phyloP scores from a whole-genome alignment of 2,113 vertebrate genomes.

The Hemibagrus wyckioides region DNA sequence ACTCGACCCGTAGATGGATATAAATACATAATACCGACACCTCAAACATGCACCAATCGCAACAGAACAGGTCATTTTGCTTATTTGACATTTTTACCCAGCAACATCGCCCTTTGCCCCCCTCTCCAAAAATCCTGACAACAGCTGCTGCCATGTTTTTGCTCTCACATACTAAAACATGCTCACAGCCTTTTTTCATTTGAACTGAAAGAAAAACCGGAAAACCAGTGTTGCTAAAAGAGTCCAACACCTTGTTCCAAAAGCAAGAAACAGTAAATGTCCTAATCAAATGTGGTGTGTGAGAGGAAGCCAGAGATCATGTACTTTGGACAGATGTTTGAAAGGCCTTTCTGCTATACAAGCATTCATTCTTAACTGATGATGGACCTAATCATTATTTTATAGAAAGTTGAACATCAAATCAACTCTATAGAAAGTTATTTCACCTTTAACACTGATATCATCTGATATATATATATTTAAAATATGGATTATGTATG shows the following conservation, averaged over 20 bases:
- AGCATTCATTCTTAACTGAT: background rate
- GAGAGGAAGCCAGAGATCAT: slow-evolving; percentile 77
- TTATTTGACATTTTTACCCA: slow-evolving; percentile 57
- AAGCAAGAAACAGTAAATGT: slow-evolving; percentile 78
- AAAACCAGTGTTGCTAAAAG: slow-evolving; percentile 80
- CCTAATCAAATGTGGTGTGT: slow-evolving; percentile 82
- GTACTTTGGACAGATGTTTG: slow-evolving; percentile 72
- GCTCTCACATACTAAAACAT: slow-evolving; percentile 56
- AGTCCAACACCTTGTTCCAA: slow-evolving; percentile 73
- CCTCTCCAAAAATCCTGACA: slow-evolving; percentile 52
- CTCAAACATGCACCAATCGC: slow-evolving; percentile 35
- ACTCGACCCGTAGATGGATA: background rate
- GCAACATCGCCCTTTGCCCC: slow-evolving; percentile 52
- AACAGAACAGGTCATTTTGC: background rate
- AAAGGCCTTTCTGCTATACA: slow-evolving; percentile 38
- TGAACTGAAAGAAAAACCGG: slow-evolving; percentile 79
- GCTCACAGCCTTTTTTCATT: slow-evolving; percentile 66
- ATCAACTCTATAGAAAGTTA: background rate
- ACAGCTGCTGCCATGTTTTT: slow-evolving; percentile 62
- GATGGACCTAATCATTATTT: background rate
- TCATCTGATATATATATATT: background rate
- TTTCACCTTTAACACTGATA: background rate
- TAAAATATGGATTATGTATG: background rate
- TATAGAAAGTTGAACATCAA: background rate
- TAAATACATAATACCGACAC: background rate